These are phyloP conservation scores for Vanessa tameamea DNA, from an alignment of 1,140 invertebrate species.

Conservation along the genomic window DNA sequence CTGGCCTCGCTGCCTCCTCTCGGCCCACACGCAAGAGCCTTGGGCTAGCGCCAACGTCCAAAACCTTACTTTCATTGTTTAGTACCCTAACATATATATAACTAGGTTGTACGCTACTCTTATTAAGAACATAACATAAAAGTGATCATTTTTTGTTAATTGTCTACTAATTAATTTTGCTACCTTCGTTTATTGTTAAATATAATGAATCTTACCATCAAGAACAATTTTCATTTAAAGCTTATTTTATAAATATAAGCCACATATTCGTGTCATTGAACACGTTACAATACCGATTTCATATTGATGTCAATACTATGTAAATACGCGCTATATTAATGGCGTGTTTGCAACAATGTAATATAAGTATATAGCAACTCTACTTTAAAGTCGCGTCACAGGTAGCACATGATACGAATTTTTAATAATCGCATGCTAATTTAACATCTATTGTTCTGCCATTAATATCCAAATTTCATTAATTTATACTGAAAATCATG, in stretches of 20 bases:
- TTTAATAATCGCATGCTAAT: conserved; percentile 7
- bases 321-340: conserved; percentile 16
- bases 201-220: no score
- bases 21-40: conserved; percentile 65
- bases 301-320: conserved; percentile 22
- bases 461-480: conserved; percentile 9
- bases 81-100: conserved; percentile 24
- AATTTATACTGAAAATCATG: not conserved
- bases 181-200: not conserved
- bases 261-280: not conserved
- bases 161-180: not conserved
- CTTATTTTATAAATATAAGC: not conserved
- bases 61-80: conserved; percentile 67
- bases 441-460: conserved; percentile 11
- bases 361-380: not conserved
- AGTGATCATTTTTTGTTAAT: no score
- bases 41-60: conserved; percentile 58
- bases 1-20: conserved; percentile 55
- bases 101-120: not conserved
- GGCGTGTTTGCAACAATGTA: conserved; percentile 18
- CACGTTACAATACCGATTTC: conserved; percentile 12
- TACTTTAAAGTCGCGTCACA: conserved; percentile 16
- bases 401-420: conserved; percentile 12
- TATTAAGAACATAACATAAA: no score
- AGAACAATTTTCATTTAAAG: no score